phyloP scores from a whole-genome alignment of 2,888 invertebrate species.

The Hedya salicella region DNA sequence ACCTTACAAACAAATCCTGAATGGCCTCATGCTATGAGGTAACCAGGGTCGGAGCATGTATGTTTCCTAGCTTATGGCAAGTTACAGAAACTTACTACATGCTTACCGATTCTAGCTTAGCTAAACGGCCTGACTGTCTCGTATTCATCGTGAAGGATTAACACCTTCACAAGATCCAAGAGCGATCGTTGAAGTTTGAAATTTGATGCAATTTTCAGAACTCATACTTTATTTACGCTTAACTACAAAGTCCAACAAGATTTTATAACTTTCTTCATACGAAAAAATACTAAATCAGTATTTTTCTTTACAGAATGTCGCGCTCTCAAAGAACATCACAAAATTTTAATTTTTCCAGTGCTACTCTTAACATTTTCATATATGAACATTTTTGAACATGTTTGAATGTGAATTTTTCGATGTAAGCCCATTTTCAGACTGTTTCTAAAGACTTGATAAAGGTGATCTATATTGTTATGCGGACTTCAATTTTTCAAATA shows the following conservation, averaged over 20 bases:
- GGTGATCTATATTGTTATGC: not conserved
- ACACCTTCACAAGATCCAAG: too few relatives aligned
- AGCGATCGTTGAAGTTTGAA: too few relatives aligned
- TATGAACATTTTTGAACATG: slow-evolving; percentile 9
- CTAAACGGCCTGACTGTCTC: too few relatives aligned
- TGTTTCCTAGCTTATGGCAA: too few relatives aligned
- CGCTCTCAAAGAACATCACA: slow-evolving; percentile 19
- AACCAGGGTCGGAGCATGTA: too few relatives aligned
- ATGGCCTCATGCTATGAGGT: too few relatives aligned
- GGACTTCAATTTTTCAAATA: not conserved
- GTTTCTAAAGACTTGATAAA: not conserved
- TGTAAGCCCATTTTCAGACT: not conserved
- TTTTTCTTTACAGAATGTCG: slow-evolving; percentile 34
- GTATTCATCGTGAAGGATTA: too few relatives aligned
- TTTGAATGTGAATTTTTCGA: not conserved
- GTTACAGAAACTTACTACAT: too few relatives aligned
- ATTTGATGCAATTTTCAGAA: not conserved
- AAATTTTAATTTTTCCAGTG: not conserved
- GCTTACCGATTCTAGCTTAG: too few relatives aligned
- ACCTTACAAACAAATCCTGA: too few relatives aligned
- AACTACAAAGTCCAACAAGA: not conserved
- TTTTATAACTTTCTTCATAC: not conserved
- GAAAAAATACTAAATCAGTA: not conserved
- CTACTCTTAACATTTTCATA: slow-evolving; percentile 18
- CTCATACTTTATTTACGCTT: not conserved